Evolutionary conservation across 2,888 invertebrate species (phyloP).

Genomic region (Mongoloraphidia duomilia): DNA sequence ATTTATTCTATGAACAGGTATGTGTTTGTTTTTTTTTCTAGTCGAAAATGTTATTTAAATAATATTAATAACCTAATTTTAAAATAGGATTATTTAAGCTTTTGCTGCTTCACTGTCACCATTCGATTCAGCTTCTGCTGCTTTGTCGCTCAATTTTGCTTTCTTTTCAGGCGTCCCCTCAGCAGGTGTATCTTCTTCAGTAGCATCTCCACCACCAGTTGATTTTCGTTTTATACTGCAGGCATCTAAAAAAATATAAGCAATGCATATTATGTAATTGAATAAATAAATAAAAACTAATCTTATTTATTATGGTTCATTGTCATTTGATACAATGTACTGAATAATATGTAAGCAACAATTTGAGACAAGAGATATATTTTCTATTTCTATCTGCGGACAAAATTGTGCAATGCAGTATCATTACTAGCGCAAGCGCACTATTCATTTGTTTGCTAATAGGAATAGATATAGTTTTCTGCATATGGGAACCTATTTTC

Average conservation of each 20-base stretch:
- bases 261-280: not conserved
- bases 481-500: too few species aligned
- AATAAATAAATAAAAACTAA: not conserved
- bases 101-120: slow-evolving; percentile 38
- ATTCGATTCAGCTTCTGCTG: slow-evolving; percentile 39
- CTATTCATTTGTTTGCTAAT: too few species aligned
- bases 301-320: not conserved
- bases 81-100: slow-evolving; percentile 30
- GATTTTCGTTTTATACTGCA: slow-evolving; percentile 58
- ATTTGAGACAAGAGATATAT: too few species aligned
- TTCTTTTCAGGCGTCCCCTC: slow-evolving; percentile 59
- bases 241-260: slow-evolving; percentile 19
- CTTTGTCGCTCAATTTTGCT: slow-evolving; percentile 49
- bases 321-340: too few species aligned
- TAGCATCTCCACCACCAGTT: slow-evolving; percentile 37
- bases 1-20: too few species aligned
- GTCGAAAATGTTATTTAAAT: not conserved
- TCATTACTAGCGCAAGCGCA: too few species aligned
- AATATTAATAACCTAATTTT: slow-evolving; percentile 2
- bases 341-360: too few species aligned
- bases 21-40: too few species aligned
- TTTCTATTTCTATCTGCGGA: too few species aligned
- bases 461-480: too few species aligned
- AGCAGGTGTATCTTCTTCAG: slow-evolving; percentile 30
- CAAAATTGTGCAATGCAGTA: too few species aligned